Evolutionary conservation across 2,113 vertebrate genomes (phyloP).

Genomic region (Thermophis baileyi): DNA sequence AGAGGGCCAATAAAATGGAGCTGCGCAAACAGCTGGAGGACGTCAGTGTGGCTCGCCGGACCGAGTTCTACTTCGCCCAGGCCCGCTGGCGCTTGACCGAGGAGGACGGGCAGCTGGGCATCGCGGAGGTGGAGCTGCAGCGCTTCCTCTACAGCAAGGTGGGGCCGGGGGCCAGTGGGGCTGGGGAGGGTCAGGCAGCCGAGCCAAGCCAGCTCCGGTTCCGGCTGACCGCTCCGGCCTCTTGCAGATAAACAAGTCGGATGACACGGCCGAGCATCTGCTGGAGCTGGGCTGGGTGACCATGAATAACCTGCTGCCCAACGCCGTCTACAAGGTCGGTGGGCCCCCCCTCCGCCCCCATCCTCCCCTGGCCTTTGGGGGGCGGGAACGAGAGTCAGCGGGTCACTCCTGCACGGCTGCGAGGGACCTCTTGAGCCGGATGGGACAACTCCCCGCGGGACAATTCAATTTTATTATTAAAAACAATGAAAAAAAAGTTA

Average conservation of each 20-base stretch:
- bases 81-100: constrained; percentile 96
- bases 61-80: constrained; percentile 95
- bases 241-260: constrained; percentile 91
- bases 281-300: constrained; percentile 96
- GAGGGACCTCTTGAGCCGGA: too few relatives aligned
- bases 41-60: constrained; percentile 88
- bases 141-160: constrained; percentile 99
- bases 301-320: constrained; percentile 97
- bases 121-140: constrained; percentile 94
- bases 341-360: not conserved
- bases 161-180: fast-evolving
- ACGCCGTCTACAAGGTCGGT: constrained; percentile 90
- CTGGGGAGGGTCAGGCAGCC: fast-evolving
- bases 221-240: not conserved
- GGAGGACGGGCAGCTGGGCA: constrained; percentile 96
- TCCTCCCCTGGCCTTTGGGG: not conserved
- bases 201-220: fast-evolving
- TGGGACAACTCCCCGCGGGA: too few relatives aligned
- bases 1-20: constrained; percentile 94
- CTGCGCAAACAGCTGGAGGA: constrained; percentile 93
- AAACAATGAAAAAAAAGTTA: too few relatives aligned
- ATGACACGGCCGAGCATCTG: constrained; percentile 96
- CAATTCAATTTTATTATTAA: too few relatives aligned
- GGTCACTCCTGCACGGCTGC: not conserved
- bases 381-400: not conserved